Conservation (phyloP, 2,888 invertebrate species). For the Dasysyrphus albostriatus region DNA sequence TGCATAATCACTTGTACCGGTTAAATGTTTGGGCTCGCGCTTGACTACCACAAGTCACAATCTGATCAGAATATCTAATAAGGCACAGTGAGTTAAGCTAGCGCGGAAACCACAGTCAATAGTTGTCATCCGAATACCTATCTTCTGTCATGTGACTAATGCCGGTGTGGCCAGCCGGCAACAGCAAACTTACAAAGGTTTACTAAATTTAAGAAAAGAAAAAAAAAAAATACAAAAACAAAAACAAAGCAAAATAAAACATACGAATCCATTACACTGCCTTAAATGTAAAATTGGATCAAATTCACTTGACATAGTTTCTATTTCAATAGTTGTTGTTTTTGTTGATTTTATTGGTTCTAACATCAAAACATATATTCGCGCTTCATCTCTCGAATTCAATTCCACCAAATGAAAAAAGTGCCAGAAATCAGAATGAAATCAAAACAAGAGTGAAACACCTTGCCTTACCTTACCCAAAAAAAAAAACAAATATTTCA, state of each 20-base stretch:
- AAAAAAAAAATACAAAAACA: too few species aligned
- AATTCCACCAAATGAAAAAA: conserved; percentile 40
- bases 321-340: background rate
- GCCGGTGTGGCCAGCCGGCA: background rate
- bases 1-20: conserved; percentile 71
- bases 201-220: conserved; percentile 1
- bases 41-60: conserved; percentile 54
- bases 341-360: conserved; percentile 48
- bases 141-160: background rate
- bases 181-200: background rate
- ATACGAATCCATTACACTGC: conserved; percentile 9
- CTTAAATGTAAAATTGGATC: conserved; percentile 53
- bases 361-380: conserved; percentile 34
- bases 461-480: too few species aligned
- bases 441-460: conserved; percentile 47
- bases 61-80: conserved; percentile 64
- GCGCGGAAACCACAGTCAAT: conserved; percentile 32
- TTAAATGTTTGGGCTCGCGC: conserved; percentile 62
- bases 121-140: conserved; percentile 17
- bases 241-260: conserved; percentile 26
- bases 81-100: conserved; percentile 18
- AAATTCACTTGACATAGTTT: conserved; percentile 66
- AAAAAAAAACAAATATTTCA: conserved; percentile 1
- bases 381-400: conserved; percentile 4
- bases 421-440: conserved; percentile 28